Evolutionary conservation across 2,113 vertebrate genomes (phyloP).

Genomic region (Amblyornis subalaris): DNA sequence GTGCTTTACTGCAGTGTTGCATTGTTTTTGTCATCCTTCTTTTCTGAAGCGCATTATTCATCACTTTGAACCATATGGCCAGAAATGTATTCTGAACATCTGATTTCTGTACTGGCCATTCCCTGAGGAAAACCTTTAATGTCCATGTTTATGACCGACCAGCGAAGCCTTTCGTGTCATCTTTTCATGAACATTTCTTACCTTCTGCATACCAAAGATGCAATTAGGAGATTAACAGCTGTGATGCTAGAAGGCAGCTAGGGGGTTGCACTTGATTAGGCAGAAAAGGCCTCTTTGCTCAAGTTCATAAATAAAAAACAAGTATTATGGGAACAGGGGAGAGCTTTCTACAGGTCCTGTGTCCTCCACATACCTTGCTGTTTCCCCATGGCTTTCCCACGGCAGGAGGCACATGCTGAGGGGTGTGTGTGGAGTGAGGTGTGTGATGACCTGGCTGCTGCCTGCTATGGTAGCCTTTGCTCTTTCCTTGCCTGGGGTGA

Average conservation of each 20-base stretch:
- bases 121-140: neutral
- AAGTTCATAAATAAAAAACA: neutral
- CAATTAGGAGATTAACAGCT: slow-evolving; percentile 34
- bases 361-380: neutral
- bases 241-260: neutral
- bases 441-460: neutral
- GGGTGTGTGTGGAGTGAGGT: rapidly evolving
- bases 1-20: neutral
- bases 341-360: neutral
- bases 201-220: neutral
- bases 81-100: slow-evolving; percentile 10
- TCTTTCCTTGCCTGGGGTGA: neutral
- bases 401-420: rapidly evolving
- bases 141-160: neutral
- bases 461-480: neutral
- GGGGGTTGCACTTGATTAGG: neutral
- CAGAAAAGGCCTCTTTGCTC: neutral
- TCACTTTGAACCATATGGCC: slow-evolving; percentile 32
- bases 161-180: neutral
- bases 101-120: slow-evolving; percentile 26
- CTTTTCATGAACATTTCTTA: neutral
- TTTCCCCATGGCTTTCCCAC: neutral
- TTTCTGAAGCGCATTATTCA: slow-evolving; percentile 28
- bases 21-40: neutral
- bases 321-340: neutral